These are phyloP conservation scores for Alces alces DNA, from an alignment of 2,113 vertebrate species.

Conservation along the genomic window DNA sequence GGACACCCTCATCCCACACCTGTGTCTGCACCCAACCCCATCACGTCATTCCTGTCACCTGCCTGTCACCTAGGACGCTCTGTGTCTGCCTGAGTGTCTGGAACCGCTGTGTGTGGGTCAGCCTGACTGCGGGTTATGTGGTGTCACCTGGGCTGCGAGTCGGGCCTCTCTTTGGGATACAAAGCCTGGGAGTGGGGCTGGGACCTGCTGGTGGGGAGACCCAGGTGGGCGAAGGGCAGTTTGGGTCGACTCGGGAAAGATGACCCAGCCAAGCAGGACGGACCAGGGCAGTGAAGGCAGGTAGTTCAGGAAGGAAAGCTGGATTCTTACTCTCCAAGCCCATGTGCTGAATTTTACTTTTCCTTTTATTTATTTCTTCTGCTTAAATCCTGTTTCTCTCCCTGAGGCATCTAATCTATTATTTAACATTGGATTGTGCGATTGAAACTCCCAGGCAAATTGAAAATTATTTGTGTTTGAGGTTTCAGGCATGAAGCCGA, in stretches of 20 bases:
- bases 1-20: background rate
- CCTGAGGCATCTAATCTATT: constrained; percentile 71
- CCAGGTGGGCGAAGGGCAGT: fast-evolving
- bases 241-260: background rate
- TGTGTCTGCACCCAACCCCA: background rate
- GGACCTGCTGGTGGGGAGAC: background rate
- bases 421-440: constrained; percentile 73
- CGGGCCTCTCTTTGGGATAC: background rate
- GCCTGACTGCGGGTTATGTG: background rate
- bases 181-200: background rate
- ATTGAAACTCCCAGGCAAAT: constrained; percentile 72
- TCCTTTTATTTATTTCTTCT: constrained; percentile 74
- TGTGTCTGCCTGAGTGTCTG: background rate
- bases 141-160: background rate
- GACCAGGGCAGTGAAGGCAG: fast-evolving
- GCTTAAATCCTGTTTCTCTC: constrained; percentile 74
- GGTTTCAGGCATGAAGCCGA: constrained; percentile 49
- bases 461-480: constrained; percentile 66
- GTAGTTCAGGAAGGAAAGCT: background rate
- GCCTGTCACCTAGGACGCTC: background rate
- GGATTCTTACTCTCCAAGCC: background rate
- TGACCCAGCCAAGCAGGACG: fast-evolving
- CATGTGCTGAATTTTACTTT: constrained; percentile 60
- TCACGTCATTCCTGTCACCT: background rate
- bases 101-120: background rate